phyloP scores from a whole-genome alignment of 1,140 invertebrate species.

The Pseudomyrmex dendroicus region DNA sequence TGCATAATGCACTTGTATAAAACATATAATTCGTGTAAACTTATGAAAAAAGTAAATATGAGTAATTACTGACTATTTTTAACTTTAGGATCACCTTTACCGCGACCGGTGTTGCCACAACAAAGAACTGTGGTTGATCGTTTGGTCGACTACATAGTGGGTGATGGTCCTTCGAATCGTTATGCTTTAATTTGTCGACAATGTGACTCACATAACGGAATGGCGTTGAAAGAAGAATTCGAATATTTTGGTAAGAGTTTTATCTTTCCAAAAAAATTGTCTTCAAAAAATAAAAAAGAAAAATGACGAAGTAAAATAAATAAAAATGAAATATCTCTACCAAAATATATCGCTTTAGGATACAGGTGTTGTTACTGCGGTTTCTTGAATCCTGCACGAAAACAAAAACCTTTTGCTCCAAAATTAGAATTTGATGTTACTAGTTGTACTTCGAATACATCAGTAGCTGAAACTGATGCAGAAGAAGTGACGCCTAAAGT shows the following conservation, averaged over 20 bases:
- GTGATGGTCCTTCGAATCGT: constrained; percentile 97
- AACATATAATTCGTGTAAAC: not conserved
- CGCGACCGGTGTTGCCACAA: constrained; percentile 85
- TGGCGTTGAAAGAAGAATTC: constrained; percentile 98
- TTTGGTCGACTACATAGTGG: constrained; percentile 96
- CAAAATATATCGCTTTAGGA: constrained; percentile 81
- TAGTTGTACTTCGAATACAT: not conserved
- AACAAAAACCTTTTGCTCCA: constrained; percentile 92
- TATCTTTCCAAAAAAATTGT: constrained; percentile 25
- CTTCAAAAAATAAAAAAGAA: not conserved
- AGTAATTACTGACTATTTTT: constrained; percentile 12
- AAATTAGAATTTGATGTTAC: constrained; percentile 79
- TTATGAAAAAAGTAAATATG: not conserved
- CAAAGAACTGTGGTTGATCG: constrained; percentile 92
- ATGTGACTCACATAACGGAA: constrained; percentile 97
- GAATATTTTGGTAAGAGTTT: constrained; percentile 92
- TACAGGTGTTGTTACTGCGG: constrained; percentile 96
- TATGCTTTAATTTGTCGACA: constrained; percentile 97
- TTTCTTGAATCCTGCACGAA: constrained; percentile 92
- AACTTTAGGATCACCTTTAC: constrained; percentile 74
- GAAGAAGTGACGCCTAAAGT: constrained; percentile 13
- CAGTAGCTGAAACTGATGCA: not conserved
- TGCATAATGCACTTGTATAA: not conserved
- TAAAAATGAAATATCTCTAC: too few species aligned
- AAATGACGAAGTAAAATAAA: not conserved